Evolutionary conservation across 1,140 invertebrate species (phyloP), one percentile per base, ranked within the genome.

Genomic region (Adelges cooleyi): DNA sequence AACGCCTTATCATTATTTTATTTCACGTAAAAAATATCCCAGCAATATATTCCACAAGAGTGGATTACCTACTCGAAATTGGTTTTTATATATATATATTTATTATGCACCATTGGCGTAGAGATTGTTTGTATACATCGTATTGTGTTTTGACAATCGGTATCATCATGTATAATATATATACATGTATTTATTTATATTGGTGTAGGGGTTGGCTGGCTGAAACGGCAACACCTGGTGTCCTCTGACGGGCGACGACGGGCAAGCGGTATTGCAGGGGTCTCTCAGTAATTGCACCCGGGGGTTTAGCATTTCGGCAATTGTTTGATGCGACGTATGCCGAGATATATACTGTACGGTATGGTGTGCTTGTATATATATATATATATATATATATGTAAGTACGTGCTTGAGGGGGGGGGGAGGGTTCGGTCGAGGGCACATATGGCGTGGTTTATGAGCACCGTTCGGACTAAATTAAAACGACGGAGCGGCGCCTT

Each of bases 261-360:
- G 40, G 25, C 6, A 6, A 2, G 48, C 48, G 25, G 3, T 8
- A 13, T 11, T 42, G 40, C 3, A 11, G 40, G 40, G 20, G 38
- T 22, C 22, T 6, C 25, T 17, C 18, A 20, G 42, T 62, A 62
- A 62, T 62, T 29, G 56, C 27, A 62, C 56, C 54, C 56, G 17
- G 8, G 56, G 56, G 56, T 62, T 62, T 62, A 29, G 56, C 56
- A 48, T 62, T 62, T 62, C 56, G 56, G 56, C 56, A 62, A 62
- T 62, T 62, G 56, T 62, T 62, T 46, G 56, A 33, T 46, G 29
- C 11, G 29, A 62, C 54, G 56, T 33, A 11, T 46, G 54, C 40
- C 29, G 29, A 33, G 29, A 33, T 25, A 25, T 29, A 10, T 27
- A 29, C 49, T 11, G 33, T 38, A 51, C 29, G 36, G 40, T 46